phyloP scores from a whole-genome alignment of 64 coral and sea anemone species.

The Actinia equina region DNA sequence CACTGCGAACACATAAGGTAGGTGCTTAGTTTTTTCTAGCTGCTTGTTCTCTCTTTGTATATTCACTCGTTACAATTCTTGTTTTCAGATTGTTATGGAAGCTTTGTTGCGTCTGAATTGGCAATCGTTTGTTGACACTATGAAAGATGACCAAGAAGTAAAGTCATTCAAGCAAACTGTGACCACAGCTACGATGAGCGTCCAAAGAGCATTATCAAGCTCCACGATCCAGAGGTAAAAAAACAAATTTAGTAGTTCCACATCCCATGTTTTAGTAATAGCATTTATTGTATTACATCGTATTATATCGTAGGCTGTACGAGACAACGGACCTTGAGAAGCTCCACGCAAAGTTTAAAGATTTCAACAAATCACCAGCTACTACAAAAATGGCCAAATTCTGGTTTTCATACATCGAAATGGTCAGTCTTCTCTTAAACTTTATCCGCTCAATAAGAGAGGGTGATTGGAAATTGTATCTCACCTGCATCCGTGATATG shows the following conservation, averaged over 20 bases:
- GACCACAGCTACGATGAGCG: not conserved
- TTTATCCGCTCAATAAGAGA: slow-evolving; percentile 34
- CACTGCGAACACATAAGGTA: slow-evolving; percentile 43
- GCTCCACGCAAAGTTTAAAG: not conserved
- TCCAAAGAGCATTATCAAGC: slow-evolving; percentile 2
- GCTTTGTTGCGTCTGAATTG: slow-evolving; percentile 49
- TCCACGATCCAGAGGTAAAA: slow-evolving; percentile 22
- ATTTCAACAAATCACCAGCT: slow-evolving; percentile 1
- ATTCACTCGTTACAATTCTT: not conserved
- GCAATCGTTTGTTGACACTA: slow-evolving; percentile 26
- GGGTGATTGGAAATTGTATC: slow-evolving; percentile 41
- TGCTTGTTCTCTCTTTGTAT: slow-evolving; percentile 1
- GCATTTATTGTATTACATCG: no score
- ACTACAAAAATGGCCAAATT: slow-evolving; percentile 12
- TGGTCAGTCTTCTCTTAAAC: slow-evolving; percentile 19
- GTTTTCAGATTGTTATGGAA: slow-evolving; percentile 32
- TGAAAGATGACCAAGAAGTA: slow-evolving; percentile 10
- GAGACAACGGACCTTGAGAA: not conserved
- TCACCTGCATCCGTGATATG: slow-evolving; percentile 13
- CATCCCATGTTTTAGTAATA: no score
- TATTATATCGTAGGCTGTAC: not conserved
- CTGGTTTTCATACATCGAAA: slow-evolving; percentile 32
- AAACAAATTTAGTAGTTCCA: no score
- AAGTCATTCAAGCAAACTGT: not conserved
- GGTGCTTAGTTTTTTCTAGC: not conserved